A percentile compares a stretch with the other conserved stretches of the same genome.
Conservation (phyloP, 2,797 vertebrate species). For the Trematomus bernacchii region DNA sequence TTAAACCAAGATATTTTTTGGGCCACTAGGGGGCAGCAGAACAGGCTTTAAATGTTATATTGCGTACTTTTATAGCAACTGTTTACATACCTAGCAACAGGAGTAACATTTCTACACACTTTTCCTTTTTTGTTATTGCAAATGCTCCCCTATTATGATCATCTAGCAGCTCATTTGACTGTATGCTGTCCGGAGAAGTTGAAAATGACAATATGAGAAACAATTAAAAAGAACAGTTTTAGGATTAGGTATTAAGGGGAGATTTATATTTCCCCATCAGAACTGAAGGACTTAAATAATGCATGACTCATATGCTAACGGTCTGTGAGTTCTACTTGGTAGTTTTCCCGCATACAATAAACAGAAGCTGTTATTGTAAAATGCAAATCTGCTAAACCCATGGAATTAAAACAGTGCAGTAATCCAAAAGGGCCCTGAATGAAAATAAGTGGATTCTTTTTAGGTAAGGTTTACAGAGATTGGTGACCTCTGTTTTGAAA, state of each 20-base stretch:
- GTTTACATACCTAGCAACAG: background rate
- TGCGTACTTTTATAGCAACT: background rate
- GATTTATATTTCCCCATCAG: background rate
- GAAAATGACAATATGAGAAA: background rate
- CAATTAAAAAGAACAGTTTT: slow-evolving; percentile 5
- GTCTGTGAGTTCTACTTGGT: background rate
- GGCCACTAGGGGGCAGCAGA: background rate
- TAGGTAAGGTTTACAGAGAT: background rate
- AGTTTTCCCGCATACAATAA: too few species aligned
- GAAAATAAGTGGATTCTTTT: background rate
- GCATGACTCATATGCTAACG: background rate
- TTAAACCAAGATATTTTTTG: background rate
- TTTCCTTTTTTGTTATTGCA: too few species aligned
- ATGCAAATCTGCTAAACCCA: background rate
- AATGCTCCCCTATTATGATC: background rate
- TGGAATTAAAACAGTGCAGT: background rate
- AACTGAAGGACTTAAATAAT: background rate
- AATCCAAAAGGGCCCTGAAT: background rate
- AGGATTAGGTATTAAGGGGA: background rate
- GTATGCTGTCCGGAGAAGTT: background rate
- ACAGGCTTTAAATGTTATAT: background rate
- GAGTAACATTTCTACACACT: background rate
- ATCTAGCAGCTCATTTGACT: background rate
- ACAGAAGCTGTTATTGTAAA: background rate
- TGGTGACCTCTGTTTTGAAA: background rate